Evolutionary conservation across 1,140 invertebrate species (phyloP), one percentile per base, ranked within the genome.

Genomic region (Periplaneta americana): DNA sequence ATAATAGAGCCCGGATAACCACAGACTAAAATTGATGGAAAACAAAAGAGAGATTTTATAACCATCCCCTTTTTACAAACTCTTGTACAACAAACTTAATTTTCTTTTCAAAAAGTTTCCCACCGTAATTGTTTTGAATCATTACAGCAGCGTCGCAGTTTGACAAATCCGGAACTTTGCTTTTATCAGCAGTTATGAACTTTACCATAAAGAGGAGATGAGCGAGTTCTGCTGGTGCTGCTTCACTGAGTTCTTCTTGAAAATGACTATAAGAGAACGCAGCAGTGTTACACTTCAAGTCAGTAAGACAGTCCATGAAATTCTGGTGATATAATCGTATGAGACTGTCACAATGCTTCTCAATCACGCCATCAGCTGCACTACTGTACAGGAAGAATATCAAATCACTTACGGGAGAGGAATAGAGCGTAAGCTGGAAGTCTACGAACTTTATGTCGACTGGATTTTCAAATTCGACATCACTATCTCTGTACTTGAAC

Each of bases 361-460:
- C 75, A 13, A 8, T 18, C 4, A 81, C 81, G 4, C 37, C 31
- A 3, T 48, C 31, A 28, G 36, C 35, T 37, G 81, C 34, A 81
- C 81, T 81, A n/a, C 33, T 39, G 33, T 78, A 81, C 13, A 81
- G 35, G 34, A 81, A 78, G 28, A 81, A 77, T 34, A 81, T 18
- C 4, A 82, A n/a, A n/a, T 82, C 82, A 37, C 37, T 75, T 5
- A 66, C 74, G 22, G 82, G 82, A 17, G 82, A 82, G 39, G 22
- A 10, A 76, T 76, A 82, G 22, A 36, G 31, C 10, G 35, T 77
- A 0, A 33, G 28, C 66, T 82, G 79, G 66, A 82, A 82, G 77
- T 82, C 82, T 33, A 82, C 18, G 48, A 82, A 81, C 66, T 79
- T 82, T 28, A 82, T 36, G n/a, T 15, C 31, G 0, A 35, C 13